A percentile compares a stretch with the other conserved stretches of the same genome.
Conservation (phyloP, 1,140 invertebrate species). For the Geopemphigus sp. region DNA sequence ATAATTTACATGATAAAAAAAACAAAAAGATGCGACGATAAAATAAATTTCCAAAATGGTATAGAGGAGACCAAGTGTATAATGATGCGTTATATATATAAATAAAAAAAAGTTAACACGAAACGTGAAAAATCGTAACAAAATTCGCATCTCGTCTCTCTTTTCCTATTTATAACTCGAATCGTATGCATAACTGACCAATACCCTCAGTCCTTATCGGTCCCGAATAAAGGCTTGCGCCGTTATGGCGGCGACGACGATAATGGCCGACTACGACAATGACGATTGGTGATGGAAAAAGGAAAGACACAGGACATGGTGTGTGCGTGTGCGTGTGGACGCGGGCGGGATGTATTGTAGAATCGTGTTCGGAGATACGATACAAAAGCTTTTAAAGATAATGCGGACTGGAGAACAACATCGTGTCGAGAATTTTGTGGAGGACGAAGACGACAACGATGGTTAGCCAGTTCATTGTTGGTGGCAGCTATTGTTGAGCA, state of each 20-base stretch:
- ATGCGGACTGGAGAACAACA: constrained; percentile 26
- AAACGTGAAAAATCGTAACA: no score
- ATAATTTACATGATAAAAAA: no score
- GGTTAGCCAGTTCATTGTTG: constrained; percentile 1
- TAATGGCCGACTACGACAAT: no score
- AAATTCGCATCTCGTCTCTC: neutral
- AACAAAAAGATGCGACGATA: neutral
- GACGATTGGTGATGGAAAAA: neutral
- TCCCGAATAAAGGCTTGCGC: no score
- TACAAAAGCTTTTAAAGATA: constrained; percentile 37
- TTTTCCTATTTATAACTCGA: no score
- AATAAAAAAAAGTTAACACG: no score
- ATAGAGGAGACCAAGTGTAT: neutral
- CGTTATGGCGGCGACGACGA: neutral
- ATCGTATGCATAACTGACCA: no score
- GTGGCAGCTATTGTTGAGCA: constrained; percentile 17
- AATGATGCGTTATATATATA: no score
- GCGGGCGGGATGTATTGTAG: no score
- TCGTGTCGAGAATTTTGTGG: constrained; percentile 25
- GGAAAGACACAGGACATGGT: neutral
- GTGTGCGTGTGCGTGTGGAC: neutral
- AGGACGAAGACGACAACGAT: neutral
- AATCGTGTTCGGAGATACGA: neutral
- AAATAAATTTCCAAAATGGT: neutral
- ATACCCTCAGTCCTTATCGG: constrained; percentile 9